These are phyloP conservation scores for Sycophaga agraensis DNA, from an alignment of 1,140 invertebrate genomes.

Conservation along the genomic window DNA sequence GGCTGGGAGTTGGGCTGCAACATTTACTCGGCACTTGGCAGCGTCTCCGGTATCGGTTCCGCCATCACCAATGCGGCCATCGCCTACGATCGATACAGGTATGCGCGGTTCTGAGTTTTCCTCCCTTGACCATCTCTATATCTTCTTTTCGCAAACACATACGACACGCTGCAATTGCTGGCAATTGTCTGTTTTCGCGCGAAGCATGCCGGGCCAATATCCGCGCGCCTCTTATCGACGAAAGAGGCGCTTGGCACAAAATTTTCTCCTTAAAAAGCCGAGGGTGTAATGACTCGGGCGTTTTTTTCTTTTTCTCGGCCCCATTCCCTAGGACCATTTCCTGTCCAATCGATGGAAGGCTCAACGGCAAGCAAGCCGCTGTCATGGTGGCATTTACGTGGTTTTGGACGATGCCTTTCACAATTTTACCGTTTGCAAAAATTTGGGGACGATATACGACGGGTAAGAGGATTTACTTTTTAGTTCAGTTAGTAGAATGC, in stretches of 20 bases:
- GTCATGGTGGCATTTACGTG: slow-evolving; percentile 68
- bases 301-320: slow-evolving; percentile 4
- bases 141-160: not conserved
- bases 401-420: slow-evolving; percentile 72
- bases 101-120: not conserved
- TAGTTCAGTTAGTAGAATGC: too few species aligned
- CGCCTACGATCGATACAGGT: slow-evolving; percentile 76
- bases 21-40: slow-evolving; percentile 68
- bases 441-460: slow-evolving; percentile 72
- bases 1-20: slow-evolving; percentile 72
- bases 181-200: slow-evolving; percentile 1
- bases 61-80: slow-evolving; percentile 75
- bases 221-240: too few species aligned
- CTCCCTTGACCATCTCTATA: not conserved
- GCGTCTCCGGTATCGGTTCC: slow-evolving; percentile 71
- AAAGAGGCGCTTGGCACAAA: not conserved
- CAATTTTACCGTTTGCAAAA: slow-evolving; percentile 65
- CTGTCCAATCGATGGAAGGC: slow-evolving; percentile 71
- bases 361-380: slow-evolving; percentile 66
- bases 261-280: not conserved
- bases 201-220: not conserved
- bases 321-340: slow-evolving; percentile 65
- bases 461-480: slow-evolving; percentile 58
- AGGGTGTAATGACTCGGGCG: not conserved
- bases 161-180: not conserved